Percentiles rank a stretch among this genome's conserved stretches.
Conservation (phyloP, 2,888 invertebrate species). For the Drosophila fungiperda region DNA sequence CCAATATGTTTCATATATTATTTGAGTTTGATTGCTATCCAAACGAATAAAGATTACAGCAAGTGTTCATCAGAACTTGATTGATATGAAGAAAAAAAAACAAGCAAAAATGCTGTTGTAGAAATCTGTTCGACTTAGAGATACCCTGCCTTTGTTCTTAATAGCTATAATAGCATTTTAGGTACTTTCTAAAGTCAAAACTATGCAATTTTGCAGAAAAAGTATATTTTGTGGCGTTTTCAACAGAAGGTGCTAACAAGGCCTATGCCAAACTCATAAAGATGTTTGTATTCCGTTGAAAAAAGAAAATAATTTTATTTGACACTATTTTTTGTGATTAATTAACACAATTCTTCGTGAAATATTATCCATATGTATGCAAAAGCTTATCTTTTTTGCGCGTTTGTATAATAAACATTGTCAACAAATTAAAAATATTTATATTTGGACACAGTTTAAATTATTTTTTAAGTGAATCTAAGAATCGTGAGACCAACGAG, state of each 20-base stretch:
- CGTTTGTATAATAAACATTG: background rate
- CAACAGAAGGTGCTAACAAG: background rate
- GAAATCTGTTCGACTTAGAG: background rate
- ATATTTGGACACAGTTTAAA: background rate
- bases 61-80: background rate
- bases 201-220: background rate
- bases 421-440: background rate
- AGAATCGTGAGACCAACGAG: background rate
- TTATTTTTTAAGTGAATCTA: background rate
- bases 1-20: background rate
- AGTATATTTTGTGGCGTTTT: background rate
- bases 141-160: background rate
- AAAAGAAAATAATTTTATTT: background rate
- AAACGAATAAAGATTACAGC: conserved; percentile 3
- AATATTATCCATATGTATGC: background rate
- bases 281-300: background rate
- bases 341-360: background rate
- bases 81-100: background rate
- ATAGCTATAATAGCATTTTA: background rate
- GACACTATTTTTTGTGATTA: background rate
- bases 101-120: too few relatives aligned
- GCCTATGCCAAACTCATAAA: background rate
- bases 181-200: background rate
- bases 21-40: background rate
- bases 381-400: background rate